Evolutionary conservation across 2,113 vertebrate species (phyloP), one percentile per base, ranked within the genome.

Genomic region (Raja brachyura): DNA sequence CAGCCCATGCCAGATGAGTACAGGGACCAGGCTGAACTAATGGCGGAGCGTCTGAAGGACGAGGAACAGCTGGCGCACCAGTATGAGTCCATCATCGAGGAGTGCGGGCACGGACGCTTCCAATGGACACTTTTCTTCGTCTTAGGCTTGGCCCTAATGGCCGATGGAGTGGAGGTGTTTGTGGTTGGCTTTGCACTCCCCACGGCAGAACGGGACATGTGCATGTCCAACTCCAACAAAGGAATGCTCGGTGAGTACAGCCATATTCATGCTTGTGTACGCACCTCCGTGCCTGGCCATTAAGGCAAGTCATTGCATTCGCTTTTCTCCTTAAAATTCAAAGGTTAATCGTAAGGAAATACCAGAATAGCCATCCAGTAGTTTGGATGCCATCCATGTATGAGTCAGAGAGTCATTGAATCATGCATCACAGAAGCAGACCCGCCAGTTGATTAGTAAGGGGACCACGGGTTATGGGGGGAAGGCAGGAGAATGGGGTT

Each of bases 181-280:
- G 98, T 99, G 95, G 99, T 99, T 94, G 98, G 98, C 93, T 99
- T 99, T 93, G 98, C 97, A 88, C 94, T 99, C 94, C 98, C 98
- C 93, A 99, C 98, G 59, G 98, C 98, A 0, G 98, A 99, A 95
- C 99, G 99, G 94, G 99, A 99, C 95, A 99, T 99, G 98, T 99
- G 99, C 94, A 97, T 99, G 94, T 97, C 98, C 94, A 98, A 98
- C 90, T 97, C 98, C 0, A 97, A 98, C 96, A 99, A 99, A 96
- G 98, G 99, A 90, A 96, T 99, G 97, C 96, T 99, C 93, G 99
- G 99, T 99, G 97, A 98, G 98, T 97, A 93, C 33, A 13, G 4
- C 18, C 4, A 9, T 5, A 68, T 28, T 18, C 7, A 48, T 9
- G 18, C 59, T 81, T 25, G 56, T 83, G 79, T 16, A 25, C 7